phyloP scores from a whole-genome alignment of 2,113 vertebrate species.

The Phycodurus eques region DNA sequence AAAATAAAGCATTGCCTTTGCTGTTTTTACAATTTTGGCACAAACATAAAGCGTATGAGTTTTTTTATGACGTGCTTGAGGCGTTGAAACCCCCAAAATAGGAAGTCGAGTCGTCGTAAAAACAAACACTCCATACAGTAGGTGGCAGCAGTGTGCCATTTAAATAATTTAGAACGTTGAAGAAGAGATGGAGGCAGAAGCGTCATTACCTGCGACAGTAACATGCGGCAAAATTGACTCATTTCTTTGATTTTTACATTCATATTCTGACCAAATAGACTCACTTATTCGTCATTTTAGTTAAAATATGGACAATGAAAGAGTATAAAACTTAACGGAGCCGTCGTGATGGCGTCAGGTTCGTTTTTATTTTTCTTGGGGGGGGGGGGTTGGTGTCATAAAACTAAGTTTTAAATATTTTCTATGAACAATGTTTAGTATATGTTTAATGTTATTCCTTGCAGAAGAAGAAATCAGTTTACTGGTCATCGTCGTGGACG shows the following conservation, averaged over 20 bases:
- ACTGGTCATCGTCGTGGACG: constrained; percentile 86
- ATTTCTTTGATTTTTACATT: neutral
- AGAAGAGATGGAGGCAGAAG: neutral
- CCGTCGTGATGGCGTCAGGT: constrained; percentile 7
- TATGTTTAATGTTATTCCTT: neutral
- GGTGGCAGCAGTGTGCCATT: neutral
- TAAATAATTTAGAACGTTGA: neutral
- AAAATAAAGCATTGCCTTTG: no score
- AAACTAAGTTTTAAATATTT: no score
- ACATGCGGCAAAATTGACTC: neutral
- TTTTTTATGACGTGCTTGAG: no score
- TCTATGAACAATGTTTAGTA: no score
- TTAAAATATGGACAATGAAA: constrained; percentile 1
- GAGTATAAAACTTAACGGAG: constrained; percentile 14
- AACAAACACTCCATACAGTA: neutral
- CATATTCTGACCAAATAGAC: no score
- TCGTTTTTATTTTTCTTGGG: neutral
- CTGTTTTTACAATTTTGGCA: no score
- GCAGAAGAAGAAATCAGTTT: constrained; percentile 89
- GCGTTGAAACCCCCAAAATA: no score
- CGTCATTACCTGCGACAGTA: neutral
- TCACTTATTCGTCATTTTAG: neutral
- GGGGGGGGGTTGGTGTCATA: no score
- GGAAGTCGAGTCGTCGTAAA: neutral
- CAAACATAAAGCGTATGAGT: no score